phyloP scores from a whole-genome alignment of 1,140 invertebrate genomes.

The Euschistus heros region DNA sequence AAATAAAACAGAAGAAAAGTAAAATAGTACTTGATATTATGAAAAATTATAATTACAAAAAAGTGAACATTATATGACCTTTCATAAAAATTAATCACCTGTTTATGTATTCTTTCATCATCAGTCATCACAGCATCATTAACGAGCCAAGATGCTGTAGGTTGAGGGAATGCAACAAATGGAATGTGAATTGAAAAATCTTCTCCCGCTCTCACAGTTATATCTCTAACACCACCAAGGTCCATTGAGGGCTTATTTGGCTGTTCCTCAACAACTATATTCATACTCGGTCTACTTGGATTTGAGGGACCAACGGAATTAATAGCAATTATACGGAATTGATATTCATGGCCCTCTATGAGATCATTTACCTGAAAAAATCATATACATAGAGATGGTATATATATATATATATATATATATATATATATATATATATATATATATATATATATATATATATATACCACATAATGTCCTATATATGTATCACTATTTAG shows the following conservation, averaged over 20 bases:
- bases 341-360: slow-evolving; percentile 87
- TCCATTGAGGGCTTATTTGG: slow-evolving; percentile 94
- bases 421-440: no score
- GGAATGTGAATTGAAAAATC: slow-evolving; percentile 94
- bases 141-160: slow-evolving; percentile 83
- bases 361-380: slow-evolving; percentile 57
- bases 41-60: not conserved
- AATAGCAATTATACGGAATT: slow-evolving; percentile 90
- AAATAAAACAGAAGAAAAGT: not conserved
- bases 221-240: slow-evolving; percentile 81
- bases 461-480: no score
- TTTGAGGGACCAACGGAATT: slow-evolving; percentile 90
- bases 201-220: slow-evolving; percentile 92
- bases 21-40: no score
- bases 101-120: slow-evolving; percentile 68
- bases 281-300: slow-evolving; percentile 78
- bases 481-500: no score
- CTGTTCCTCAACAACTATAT: slow-evolving; percentile 83
- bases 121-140: slow-evolving; percentile 69
- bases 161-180: slow-evolving; percentile 89
- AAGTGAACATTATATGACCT: not conserved
- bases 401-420: no score
- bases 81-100: slow-evolving; percentile 34
- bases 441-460: no score
- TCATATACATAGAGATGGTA: no score